A percentile compares a stretch with the other conserved stretches of the same genome.
These are phyloP conservation scores for Syndactyla subalaris DNA, from an alignment of 2,797 vertebrate species.

Conservation along the genomic window DNA sequence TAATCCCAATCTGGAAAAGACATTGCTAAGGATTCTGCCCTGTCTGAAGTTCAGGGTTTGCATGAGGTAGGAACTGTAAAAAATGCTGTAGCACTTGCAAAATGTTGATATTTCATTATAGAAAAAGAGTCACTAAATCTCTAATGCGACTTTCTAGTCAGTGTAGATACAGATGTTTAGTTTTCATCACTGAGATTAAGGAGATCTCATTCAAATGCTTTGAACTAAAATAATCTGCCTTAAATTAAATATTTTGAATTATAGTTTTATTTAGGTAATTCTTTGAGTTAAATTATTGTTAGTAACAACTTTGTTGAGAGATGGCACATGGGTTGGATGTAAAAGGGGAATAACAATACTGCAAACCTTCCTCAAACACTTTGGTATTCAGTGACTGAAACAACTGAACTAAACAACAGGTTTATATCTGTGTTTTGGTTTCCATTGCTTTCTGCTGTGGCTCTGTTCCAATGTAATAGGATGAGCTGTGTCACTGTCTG, in stretches of 20 bases:
- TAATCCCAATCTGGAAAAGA: neutral
- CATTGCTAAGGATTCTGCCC: neutral
- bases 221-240: neutral
- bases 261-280: neutral
- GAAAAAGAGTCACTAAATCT: accelerated
- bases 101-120: neutral
- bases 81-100: neutral
- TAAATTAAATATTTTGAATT: neutral
- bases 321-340: too few species aligned
- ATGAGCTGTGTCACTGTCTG: neutral
- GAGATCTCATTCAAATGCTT: neutral
- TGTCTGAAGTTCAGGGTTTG: neutral
- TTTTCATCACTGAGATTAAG: neutral
- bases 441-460: neutral
- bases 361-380: neutral
- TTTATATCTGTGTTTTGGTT: neutral
- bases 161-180: accelerated
- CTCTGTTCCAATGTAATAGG: neutral
- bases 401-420: neutral
- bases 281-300: neutral
- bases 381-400: neutral
- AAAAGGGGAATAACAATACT: neutral
- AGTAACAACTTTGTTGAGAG: too few species aligned
- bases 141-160: neutral
- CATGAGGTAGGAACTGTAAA: neutral